phyloP scores from a whole-genome alignment of 2,888 invertebrate genomes.

The Himalopsyche kuldschensis region DNA sequence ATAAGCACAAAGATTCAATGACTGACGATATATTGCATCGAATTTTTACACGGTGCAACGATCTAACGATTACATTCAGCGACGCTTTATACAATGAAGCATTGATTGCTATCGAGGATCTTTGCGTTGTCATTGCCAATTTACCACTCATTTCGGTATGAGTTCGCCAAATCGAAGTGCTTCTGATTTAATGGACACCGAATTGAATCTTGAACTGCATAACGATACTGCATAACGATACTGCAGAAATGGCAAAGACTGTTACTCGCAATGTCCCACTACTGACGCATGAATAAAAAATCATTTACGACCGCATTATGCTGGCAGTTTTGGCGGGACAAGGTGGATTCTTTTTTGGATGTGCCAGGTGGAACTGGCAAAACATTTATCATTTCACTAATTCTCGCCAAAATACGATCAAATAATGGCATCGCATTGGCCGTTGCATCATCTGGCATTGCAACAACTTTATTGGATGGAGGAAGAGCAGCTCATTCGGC shows the following conservation, averaged over 20 bases:
- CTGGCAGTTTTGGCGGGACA: too few species aligned
- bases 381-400: neutral
- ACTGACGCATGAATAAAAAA: too few species aligned
- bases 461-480: neutral
- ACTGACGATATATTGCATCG: neutral
- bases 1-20: neutral
- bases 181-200: neutral
- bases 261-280: too few species aligned
- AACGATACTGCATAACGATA: neutral
- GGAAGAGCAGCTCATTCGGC: too few species aligned
- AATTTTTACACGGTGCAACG: neutral
- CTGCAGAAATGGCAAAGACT: too few species aligned
- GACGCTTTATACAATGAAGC: conserved; percentile 41
- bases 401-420: neutral
- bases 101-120: conserved; percentile 43
- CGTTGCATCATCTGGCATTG: neutral
- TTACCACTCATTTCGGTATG: conserved; percentile 41
- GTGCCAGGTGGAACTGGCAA: too few species aligned
- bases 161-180: conserved; percentile 39
- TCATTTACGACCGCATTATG: too few species aligned
- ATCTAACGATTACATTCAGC: neutral
- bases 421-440: neutral
- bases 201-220: neutral
- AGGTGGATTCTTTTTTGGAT: too few species aligned
- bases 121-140: conserved; percentile 41